Percentiles rank a stretch among this genome's conserved stretches.
phyloP scores from a whole-genome alignment of 2,888 invertebrate genomes.

The Lochmaea capreae region DNA sequence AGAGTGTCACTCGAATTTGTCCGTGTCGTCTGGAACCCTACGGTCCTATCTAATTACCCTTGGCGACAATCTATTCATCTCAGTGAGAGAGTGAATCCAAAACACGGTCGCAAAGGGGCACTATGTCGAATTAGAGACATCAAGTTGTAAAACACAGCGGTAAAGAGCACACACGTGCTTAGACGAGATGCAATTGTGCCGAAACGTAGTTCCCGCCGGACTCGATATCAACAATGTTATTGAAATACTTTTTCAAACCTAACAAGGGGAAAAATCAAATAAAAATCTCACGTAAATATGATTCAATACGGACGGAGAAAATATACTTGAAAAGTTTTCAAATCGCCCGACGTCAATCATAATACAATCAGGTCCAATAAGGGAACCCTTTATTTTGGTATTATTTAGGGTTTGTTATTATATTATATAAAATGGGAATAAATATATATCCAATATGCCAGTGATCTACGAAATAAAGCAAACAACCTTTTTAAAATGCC shows the following conservation, averaged over 20 bases:
- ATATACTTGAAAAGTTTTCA: conserved; percentile 42
- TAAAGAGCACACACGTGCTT: conserved; percentile 56
- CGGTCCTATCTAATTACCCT: conserved; percentile 58
- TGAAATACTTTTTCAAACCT: conserved; percentile 55
- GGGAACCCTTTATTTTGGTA: conserved; percentile 37
- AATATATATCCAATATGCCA: conserved; percentile 6
- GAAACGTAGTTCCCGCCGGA: conserved; percentile 51
- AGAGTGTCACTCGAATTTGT: conserved; percentile 63
- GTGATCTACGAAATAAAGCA: neutral
- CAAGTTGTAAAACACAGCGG: conserved; percentile 54
- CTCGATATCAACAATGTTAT: conserved; percentile 58
- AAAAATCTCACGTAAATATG: conserved; percentile 48
- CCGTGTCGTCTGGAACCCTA: conserved; percentile 60
- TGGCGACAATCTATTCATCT: conserved; percentile 58
- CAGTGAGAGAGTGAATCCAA: conserved; percentile 42
- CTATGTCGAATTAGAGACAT: conserved; percentile 52
- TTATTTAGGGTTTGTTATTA: conserved; percentile 31
- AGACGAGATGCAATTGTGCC: conserved; percentile 49
- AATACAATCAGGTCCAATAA: conserved; percentile 43
- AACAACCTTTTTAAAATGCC: neutral
- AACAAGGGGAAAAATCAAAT: conserved; percentile 52
- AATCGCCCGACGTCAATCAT: conserved; percentile 50
- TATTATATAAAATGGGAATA: conserved; percentile 28
- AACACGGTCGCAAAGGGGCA: conserved; percentile 43
- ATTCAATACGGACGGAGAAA: conserved; percentile 22